A percentile compares a stretch with the other conserved stretches of the same genome.
Conservation (phyloP, 1,140 invertebrate genomes). For the Homarus americanus region DNA sequence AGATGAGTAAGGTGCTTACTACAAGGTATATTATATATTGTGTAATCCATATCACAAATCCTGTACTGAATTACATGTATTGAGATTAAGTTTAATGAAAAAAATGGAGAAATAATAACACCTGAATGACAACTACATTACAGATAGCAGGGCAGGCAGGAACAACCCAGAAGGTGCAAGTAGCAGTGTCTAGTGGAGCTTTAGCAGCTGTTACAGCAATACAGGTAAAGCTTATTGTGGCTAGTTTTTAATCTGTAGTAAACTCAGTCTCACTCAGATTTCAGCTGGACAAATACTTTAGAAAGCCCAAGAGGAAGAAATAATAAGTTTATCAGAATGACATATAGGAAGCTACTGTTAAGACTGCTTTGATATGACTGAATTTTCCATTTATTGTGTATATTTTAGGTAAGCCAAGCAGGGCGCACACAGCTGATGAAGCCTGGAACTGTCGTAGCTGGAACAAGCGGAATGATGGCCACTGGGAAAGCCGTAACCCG, state of each 20-base stretch:
- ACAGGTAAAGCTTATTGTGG: slow-evolving; percentile 75
- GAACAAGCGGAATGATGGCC: slow-evolving; percentile 56
- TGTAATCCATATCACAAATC: too few species aligned
- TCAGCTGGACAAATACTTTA: too few species aligned
- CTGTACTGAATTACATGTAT: too few species aligned
- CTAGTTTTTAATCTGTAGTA: too few species aligned
- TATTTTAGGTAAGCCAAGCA: slow-evolving; percentile 62
- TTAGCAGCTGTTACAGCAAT: slow-evolving; percentile 75
- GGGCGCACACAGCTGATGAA: slow-evolving; percentile 67
- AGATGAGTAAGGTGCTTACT: too few species aligned
- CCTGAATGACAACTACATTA: background rate
- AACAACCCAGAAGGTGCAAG: slow-evolving; percentile 71
- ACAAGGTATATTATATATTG: too few species aligned
- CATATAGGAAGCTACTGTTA: too few species aligned
- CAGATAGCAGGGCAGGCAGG: slow-evolving; percentile 67
- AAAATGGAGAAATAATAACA: background rate
- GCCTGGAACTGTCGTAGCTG: slow-evolving; percentile 63
- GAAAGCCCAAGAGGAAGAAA: too few species aligned
- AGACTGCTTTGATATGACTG: background rate
- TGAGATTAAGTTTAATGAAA: background rate
- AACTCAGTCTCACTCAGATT: too few species aligned
- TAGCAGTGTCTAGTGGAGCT: slow-evolving; percentile 67
- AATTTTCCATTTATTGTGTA: background rate
- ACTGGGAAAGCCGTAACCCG: slow-evolving; percentile 79
- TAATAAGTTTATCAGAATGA: too few species aligned